Evolutionary conservation across 35 echinoderm and acorn worm species (phyloP).

Genomic region (Apostichopus californicus): DNA sequence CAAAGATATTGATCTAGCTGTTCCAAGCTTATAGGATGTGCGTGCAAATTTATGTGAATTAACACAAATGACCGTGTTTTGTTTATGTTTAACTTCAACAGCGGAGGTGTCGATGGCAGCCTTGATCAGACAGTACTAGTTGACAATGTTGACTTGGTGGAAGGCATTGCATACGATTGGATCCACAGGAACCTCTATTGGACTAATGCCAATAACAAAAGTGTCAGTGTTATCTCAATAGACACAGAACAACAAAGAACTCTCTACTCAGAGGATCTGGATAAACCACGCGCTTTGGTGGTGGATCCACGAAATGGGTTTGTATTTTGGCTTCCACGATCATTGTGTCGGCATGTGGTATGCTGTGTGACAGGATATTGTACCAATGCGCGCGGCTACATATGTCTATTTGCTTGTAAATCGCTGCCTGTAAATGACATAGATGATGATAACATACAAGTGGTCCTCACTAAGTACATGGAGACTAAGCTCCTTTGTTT

Average conservation of each 20-base stretch:
- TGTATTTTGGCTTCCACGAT: neutral
- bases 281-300: constrained; percentile 88
- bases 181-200: constrained; percentile 87
- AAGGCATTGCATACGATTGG: constrained; percentile 93
- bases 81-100: neutral
- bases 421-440: constrained; percentile 84
- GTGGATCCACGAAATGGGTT: constrained; percentile 76
- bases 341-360: too few relatives aligned
- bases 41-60: too few relatives aligned
- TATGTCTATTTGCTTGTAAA: constrained; percentile 13
- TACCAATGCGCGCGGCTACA: neutral
- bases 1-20: too few relatives aligned
- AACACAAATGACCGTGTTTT: too few relatives aligned
- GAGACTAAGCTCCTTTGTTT: too few relatives aligned
- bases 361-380: too few relatives aligned
- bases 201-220: constrained; percentile 77
- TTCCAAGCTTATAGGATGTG: too few relatives aligned
- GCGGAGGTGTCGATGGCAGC: neutral
- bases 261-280: constrained; percentile 64
- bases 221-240: constrained; percentile 73
- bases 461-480: constrained; percentile 22
- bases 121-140: neutral
- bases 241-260: constrained; percentile 61
- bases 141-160: constrained; percentile 54
- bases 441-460: constrained; percentile 66